phyloP scores from a whole-genome alignment of 2,888 invertebrate species.

The Allophyes oxyacanthae region DNA sequence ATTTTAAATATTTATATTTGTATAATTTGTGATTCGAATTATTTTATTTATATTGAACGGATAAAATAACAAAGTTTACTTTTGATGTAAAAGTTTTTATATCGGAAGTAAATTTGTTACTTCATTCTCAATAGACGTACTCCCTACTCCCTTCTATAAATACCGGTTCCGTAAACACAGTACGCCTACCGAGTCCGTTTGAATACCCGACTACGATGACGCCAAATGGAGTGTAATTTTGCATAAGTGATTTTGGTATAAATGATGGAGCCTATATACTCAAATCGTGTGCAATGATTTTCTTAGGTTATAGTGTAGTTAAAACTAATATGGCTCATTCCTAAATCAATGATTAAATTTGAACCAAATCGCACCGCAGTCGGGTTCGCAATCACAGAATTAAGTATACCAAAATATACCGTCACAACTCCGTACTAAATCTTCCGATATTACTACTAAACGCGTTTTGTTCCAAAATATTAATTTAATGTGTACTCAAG shows the following conservation, averaged over 20 bases:
- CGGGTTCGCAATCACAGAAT: constrained; percentile 38
- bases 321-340: constrained; percentile 36
- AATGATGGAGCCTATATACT: background rate
- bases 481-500: constrained; percentile 43
- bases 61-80: constrained; percentile 13
- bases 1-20: too few species aligned
- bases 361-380: constrained; percentile 33
- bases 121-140: background rate
- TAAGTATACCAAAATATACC: constrained; percentile 52
- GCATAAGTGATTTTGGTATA: background rate
- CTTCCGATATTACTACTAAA: constrained; percentile 40
- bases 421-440: constrained; percentile 48
- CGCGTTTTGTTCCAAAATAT: constrained; percentile 55
- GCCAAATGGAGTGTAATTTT: background rate
- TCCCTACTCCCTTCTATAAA: too few species aligned
- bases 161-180: background rate
- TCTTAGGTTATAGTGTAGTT: constrained; percentile 18
- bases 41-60: background rate
- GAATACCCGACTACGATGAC: constrained; percentile 37
- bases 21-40: too few species aligned
- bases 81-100: background rate
- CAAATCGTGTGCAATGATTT: constrained; percentile 2
- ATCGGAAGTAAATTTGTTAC: constrained; percentile 6
- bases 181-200: background rate
- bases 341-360: constrained; percentile 16